These are phyloP conservation scores for Hydriomena furcata DNA, from an alignment of 2,888 invertebrate species.

Conservation along the genomic window DNA sequence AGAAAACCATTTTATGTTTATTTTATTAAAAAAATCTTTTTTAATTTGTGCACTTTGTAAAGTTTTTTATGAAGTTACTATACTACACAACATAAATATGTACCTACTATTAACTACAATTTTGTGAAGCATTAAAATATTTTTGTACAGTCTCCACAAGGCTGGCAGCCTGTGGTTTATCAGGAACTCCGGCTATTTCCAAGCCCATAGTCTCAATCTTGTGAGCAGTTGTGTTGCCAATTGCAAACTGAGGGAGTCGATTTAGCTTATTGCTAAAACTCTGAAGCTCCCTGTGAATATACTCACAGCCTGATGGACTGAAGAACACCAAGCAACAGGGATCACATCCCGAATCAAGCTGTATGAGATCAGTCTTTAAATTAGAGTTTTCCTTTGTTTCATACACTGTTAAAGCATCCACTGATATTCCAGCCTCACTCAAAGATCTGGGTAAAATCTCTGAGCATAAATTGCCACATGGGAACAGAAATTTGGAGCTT, in stretches of 20 bases:
- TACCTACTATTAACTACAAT: slow-evolving; percentile 37
- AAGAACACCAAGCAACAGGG: slow-evolving; percentile 72
- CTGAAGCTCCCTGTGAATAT: slow-evolving; percentile 68
- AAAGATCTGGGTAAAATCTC: slow-evolving; percentile 61
- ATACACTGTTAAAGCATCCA: slow-evolving; percentile 68
- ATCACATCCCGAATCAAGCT: slow-evolving; percentile 42
- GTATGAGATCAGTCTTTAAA: slow-evolving; percentile 55
- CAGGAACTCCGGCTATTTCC: slow-evolving; percentile 71
- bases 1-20: too few species aligned
- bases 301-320: slow-evolving; percentile 75
- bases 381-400: slow-evolving; percentile 71
- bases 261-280: slow-evolving; percentile 65
- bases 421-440: slow-evolving; percentile 44
- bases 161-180: slow-evolving; percentile 58
- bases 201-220: slow-evolving; percentile 72
- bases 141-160: slow-evolving; percentile 56
- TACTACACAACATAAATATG: too few species aligned
- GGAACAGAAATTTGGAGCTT: slow-evolving; percentile 62
- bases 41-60: too few species aligned
- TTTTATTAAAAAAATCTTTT: too few species aligned
- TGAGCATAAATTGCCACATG: slow-evolving; percentile 68
- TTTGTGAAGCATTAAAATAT: slow-evolving; percentile 52
- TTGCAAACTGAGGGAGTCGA: slow-evolving; percentile 69
- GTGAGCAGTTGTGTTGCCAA: slow-evolving; percentile 74
- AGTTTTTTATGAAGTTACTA: too few species aligned